Evolutionary conservation across 2,888 invertebrate genomes (phyloP).

Genomic region (Acholoe squamosa): DNA sequence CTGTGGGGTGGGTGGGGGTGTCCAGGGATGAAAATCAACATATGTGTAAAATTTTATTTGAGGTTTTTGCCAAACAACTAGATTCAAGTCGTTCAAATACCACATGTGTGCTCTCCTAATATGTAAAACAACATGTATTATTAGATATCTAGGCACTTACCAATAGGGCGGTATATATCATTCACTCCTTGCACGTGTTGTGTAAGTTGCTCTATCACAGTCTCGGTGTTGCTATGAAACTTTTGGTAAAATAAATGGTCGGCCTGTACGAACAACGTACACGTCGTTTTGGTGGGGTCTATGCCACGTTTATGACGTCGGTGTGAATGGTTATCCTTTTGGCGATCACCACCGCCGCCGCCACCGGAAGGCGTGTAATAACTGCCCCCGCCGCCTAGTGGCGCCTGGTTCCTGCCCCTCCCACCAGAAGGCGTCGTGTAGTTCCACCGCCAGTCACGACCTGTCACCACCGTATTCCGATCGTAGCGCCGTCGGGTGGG

Average conservation of each 20-base stretch:
- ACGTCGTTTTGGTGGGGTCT: constrained; percentile 91
- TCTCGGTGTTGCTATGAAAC: constrained; percentile 87
- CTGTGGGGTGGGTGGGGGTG: too few species aligned
- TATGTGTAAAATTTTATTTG: too few species aligned
- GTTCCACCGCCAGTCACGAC: not conserved
- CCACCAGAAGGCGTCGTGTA: constrained; percentile 11
- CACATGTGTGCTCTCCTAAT: too few species aligned
- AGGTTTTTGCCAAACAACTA: too few species aligned
- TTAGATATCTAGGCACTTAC: constrained; percentile 79
- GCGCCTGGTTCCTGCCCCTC: not conserved
- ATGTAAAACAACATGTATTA: too few species aligned
- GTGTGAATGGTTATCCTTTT: not conserved
- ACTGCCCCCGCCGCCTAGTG: not conserved
- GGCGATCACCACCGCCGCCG: not conserved
- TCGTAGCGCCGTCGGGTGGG: not conserved
- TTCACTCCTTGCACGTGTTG: constrained; percentile 96
- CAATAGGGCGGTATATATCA: constrained; percentile 82
- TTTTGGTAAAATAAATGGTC: constrained; percentile 76
- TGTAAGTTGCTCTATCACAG: constrained; percentile 97
- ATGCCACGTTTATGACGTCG: constrained; percentile 69
- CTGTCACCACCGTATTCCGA: not conserved
- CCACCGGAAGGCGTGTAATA: not conserved
- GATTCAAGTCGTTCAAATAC: too few species aligned
- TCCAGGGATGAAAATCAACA: too few species aligned
- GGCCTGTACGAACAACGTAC: constrained; percentile 77